Evolutionary conservation across 2,888 invertebrate genomes (phyloP), one percentile per base, ranked within the genome.

Genomic region (Perithous albicinctus): DNA sequence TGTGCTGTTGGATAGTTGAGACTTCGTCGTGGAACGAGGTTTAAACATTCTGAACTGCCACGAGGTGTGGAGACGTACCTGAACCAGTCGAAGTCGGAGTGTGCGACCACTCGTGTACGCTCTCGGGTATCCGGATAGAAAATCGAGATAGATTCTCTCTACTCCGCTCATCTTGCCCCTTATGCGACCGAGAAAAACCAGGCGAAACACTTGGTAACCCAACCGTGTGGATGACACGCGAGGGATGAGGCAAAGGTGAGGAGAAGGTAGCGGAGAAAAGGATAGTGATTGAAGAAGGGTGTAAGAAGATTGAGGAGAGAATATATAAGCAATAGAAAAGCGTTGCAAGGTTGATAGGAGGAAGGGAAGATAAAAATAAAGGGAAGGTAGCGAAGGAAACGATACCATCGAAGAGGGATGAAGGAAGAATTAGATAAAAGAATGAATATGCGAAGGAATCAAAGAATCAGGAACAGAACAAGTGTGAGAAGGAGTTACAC

Each of bases 1-100:
- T 66, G 46, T 51, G 51, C 51, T 29, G 56, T 41, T n/a, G 67
- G 61, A 76, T 76, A 76, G 76, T 76, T 61, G 76, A 76, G 59
- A 69, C 43, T 38, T 41, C 61, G 38, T 32, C 20, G 48, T 51
- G 56, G 61, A 69, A 46, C 18, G 69, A 48, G 61, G 66, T 76
- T 67, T 63, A 61, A 67, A 76, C 59, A 76, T 69, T 48, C 29
- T 26, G 59, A 76, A 67, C 67, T 35, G 35, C 18, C 46, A 18
- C 26, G 26, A 48, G 61, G 15, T 32, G 38, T 51, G 23, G 51
- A 51, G 23, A 51, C 23, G 29, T 35, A 54, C 38, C 15, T 12
- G 20, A 54, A 10, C n/a, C 26, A 54, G 38, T 18, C 48, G n/a
- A 41, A 23, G 54, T 41, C 6, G 43, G 32, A 35, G 59, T 61